phyloP scores from a whole-genome alignment of 2,888 invertebrate genomes.

The Bombyx huttoni region DNA sequence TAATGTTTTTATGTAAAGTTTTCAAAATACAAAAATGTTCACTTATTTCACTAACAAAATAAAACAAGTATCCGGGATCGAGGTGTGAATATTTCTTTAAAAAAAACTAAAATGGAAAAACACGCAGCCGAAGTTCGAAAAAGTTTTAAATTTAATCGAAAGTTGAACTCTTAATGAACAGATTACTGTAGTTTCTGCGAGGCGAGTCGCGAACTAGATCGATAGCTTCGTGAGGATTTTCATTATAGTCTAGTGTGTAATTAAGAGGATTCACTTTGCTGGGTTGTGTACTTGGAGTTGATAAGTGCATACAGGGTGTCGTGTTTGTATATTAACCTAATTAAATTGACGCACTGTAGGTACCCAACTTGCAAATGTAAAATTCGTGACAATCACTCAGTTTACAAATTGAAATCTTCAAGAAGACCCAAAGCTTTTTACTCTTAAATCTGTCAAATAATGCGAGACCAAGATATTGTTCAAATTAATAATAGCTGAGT shows the following conservation, averaged over 20 bases:
- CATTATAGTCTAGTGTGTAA: slow-evolving; percentile 39
- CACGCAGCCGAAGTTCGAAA: slow-evolving; percentile 11
- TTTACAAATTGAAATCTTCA: neutral
- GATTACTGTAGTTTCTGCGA: slow-evolving; percentile 25
- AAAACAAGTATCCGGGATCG: too few species aligned
- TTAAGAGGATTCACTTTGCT: slow-evolving; percentile 40
- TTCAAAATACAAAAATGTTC: too few species aligned
- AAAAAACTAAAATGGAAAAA: slow-evolving; percentile 5
- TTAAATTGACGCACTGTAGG: slow-evolving; percentile 21
- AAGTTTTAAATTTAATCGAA: slow-evolving; percentile 26
- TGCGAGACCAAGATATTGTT: neutral
- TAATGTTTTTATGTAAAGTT: too few species aligned
- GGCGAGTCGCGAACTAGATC: slow-evolving; percentile 11
- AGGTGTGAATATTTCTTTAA: neutral
- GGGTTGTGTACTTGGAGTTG: slow-evolving; percentile 21
- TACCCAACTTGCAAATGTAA: too few species aligned
- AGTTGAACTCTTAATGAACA: slow-evolving; percentile 31
- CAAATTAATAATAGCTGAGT: slow-evolving; percentile 1
- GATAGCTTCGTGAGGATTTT: slow-evolving; percentile 32
- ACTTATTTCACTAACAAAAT: too few species aligned
- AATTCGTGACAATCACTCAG: too few species aligned
- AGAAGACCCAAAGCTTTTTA: neutral
- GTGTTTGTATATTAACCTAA: slow-evolving; percentile 36
- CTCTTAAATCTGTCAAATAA: neutral
- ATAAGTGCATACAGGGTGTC: slow-evolving; percentile 26